A percentile compares a stretch with the other conserved stretches of the same genome.
phyloP scores from a whole-genome alignment of 2,888 invertebrate species.

The Sarcophaga caerulescens region DNA sequence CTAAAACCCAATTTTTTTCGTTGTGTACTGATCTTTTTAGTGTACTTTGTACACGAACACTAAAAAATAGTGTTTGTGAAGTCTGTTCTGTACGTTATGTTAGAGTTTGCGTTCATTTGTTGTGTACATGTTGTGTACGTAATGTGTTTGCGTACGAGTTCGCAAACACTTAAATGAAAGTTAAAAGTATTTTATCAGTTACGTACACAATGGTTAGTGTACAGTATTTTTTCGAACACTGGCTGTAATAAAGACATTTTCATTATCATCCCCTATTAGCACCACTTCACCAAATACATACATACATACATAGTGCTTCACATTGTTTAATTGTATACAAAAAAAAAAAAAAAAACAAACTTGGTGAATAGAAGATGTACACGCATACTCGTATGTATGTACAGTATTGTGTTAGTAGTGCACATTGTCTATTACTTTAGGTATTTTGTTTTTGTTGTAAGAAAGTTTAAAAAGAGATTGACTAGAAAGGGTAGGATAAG shows the following conservation, averaged over 20 bases:
- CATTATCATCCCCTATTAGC: slow-evolving; percentile 47
- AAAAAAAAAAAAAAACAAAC: not conserved
- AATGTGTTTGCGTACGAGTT: too few relatives aligned
- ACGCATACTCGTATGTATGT: not conserved
- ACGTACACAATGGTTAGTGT: too few relatives aligned
- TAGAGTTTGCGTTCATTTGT: too few relatives aligned
- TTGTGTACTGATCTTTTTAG: too few relatives aligned
- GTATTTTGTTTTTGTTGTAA: slow-evolving; percentile 66
- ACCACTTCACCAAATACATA: slow-evolving; percentile 14
- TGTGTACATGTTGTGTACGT: too few relatives aligned
- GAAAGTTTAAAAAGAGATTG: slow-evolving; percentile 73
- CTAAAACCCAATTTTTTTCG: too few relatives aligned
- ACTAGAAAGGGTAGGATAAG: slow-evolving; percentile 12
- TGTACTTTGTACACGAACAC: too few relatives aligned
- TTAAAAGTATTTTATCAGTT: too few relatives aligned
- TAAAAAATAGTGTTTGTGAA: too few relatives aligned
- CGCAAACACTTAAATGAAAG: too few relatives aligned
- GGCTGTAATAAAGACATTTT: slow-evolving; percentile 27
- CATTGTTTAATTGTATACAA: not conserved
- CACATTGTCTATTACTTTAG: slow-evolving; percentile 32
- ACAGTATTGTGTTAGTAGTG: not conserved
- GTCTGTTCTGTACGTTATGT: too few relatives aligned
- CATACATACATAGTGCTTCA: slow-evolving; percentile 1
- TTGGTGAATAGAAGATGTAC: not conserved
- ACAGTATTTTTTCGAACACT: too few relatives aligned